Conservation (phyloP, 2,797 vertebrate genomes). For the Cossypha dichroa region DNA sequence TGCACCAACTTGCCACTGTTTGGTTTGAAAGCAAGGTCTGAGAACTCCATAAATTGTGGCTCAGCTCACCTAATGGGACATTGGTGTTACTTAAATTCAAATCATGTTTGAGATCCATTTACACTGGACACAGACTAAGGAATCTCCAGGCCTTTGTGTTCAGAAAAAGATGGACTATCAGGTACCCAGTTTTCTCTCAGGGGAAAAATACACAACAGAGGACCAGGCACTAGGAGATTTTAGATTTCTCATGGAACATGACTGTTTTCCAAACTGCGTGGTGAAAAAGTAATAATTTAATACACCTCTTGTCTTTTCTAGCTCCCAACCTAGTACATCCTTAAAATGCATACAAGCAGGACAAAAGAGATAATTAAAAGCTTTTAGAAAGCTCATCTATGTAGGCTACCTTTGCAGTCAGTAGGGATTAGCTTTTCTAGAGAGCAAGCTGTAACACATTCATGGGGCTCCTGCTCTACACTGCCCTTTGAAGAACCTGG, state of each 20-base stretch:
- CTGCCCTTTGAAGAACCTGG: fast-evolving
- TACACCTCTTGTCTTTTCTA: neutral
- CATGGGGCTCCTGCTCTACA: neutral
- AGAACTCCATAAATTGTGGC: neutral
- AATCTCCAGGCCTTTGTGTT: neutral
- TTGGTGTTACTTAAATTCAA: neutral
- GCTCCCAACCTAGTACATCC: neutral
- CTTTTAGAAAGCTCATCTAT: neutral
- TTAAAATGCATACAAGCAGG: neutral
- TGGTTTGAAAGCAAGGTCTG: neutral
- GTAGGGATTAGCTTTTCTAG: neutral
- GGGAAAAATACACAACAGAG: neutral
- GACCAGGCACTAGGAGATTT: neutral
- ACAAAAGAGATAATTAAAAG: neutral
- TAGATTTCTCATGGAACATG: neutral
- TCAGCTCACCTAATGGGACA: neutral
- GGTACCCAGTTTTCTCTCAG: neutral
- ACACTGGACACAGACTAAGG: neutral
- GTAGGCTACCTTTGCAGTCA: neutral
- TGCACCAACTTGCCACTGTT: neutral
- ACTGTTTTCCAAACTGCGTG: neutral
- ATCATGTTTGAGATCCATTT: neutral
- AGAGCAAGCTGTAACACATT: neutral
- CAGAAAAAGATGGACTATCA: neutral
- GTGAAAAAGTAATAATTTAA: neutral